phyloP scores from a whole-genome alignment of 2,888 invertebrate genomes.

The Odontomyia ornata region DNA sequence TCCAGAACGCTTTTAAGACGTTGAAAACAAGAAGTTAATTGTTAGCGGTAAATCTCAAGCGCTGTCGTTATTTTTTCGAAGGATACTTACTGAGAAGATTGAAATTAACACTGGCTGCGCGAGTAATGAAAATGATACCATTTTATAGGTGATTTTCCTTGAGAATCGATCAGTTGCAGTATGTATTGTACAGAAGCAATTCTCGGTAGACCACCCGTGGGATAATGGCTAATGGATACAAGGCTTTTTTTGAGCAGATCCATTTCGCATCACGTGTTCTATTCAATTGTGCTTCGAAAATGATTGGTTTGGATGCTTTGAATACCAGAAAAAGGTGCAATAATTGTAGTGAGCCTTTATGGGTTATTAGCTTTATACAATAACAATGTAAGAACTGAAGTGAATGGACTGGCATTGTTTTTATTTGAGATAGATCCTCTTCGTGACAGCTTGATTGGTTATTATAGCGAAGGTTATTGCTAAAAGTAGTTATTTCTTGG shows the following conservation, averaged over 20 bases:
- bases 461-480: too few species aligned
- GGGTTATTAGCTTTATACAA: too few species aligned
- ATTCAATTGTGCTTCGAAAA: too few species aligned
- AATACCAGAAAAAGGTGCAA: too few species aligned
- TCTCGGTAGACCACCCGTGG: not conserved
- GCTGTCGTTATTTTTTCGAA: not conserved
- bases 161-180: slow-evolving; percentile 29
- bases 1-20: not conserved
- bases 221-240: not conserved
- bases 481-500: too few species aligned
- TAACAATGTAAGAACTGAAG: too few species aligned
- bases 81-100: slow-evolving; percentile 19
- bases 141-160: slow-evolving; percentile 1
- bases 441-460: too few species aligned
- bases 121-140: slow-evolving; percentile 18
- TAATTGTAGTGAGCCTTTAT: too few species aligned
- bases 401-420: too few species aligned
- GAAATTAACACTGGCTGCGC: slow-evolving; percentile 16
- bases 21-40: slow-evolving; percentile 3
- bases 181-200: not conserved
- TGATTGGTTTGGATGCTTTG: too few species aligned
- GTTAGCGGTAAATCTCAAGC: not conserved
- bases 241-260: not conserved
- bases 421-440: too few species aligned
- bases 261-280: not conserved